phyloP scores from a whole-genome alignment of 2,888 invertebrate genomes.

The Papilio demoleus region DNA sequence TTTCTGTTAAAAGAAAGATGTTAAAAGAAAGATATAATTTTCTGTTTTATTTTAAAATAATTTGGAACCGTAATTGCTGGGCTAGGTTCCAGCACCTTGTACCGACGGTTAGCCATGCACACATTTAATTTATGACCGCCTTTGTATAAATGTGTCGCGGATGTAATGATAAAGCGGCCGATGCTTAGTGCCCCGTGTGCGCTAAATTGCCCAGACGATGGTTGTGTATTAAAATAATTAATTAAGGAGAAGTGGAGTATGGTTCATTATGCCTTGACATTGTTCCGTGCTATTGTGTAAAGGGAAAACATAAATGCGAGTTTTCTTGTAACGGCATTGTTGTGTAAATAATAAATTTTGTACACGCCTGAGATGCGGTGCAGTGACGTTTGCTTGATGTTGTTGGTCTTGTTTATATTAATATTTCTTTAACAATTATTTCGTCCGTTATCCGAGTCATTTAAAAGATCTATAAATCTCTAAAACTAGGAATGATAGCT shows the following conservation, averaged over 20 bases:
- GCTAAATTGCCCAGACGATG: conserved; percentile 57
- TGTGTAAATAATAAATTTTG: conserved; percentile 35
- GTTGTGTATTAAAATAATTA: conserved; percentile 43
- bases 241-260: conserved; percentile 41
- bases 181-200: conserved; percentile 55
- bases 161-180: conserved; percentile 63
- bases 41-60: conserved; percentile 16
- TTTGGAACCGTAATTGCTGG: conserved; percentile 13
- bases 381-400: conserved; percentile 28
- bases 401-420: not conserved
- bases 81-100: conserved; percentile 39
- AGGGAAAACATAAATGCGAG: conserved; percentile 33
- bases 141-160: conserved; percentile 62
- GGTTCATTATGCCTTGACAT: conserved; percentile 42
- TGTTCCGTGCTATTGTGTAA: conserved; percentile 38
- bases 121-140: conserved; percentile 72
- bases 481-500: too few relatives aligned
- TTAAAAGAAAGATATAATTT: too few relatives aligned
- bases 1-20: too few relatives aligned
- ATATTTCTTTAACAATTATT: too few relatives aligned
- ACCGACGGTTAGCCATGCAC: conserved; percentile 44
- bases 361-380: conserved; percentile 43
- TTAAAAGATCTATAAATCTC: too few relatives aligned
- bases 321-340: conserved; percentile 35
- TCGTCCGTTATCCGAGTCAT: too few relatives aligned